These are phyloP conservation scores for Macroglossus sobrinus DNA, from an alignment of 2,113 vertebrate species.

Conservation along the genomic window DNA sequence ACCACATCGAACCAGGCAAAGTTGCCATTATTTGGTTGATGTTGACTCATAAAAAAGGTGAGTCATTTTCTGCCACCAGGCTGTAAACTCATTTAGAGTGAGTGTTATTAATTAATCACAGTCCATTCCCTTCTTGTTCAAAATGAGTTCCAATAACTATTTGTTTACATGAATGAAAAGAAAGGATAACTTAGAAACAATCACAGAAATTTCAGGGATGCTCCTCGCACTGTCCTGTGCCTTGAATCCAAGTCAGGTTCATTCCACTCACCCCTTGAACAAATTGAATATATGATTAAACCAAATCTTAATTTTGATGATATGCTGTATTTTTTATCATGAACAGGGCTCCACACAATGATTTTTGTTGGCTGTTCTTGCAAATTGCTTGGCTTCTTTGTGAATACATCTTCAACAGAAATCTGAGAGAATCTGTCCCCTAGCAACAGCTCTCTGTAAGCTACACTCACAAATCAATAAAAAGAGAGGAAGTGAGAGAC, in stretches of 20 bases:
- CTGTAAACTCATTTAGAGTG: background rate
- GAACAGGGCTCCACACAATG: background rate
- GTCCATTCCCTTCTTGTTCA: background rate
- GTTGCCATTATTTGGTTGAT: background rate
- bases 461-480: conserved; percentile 9
- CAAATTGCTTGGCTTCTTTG: conserved; percentile 20
- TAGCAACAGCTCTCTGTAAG: conserved; percentile 36
- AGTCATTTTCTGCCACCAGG: background rate
- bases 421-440: conserved; percentile 21
- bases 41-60: background rate
- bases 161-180: background rate
- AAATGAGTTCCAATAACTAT: background rate
- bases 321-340: background rate
- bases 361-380: background rate
- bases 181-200: background rate
- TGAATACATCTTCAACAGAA: background rate
- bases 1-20: background rate
- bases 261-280: background rate
- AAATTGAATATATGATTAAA: background rate
- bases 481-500: background rate
- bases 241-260: background rate
- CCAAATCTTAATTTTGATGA: background rate
- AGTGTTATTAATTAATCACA: background rate
- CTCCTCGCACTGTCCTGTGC: background rate
- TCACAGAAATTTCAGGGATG: background rate